Evolutionary conservation across 1,140 invertebrate species (phyloP), one percentile per base, ranked within the genome.

Genomic region (Pachypeltis micranthus): DNA sequence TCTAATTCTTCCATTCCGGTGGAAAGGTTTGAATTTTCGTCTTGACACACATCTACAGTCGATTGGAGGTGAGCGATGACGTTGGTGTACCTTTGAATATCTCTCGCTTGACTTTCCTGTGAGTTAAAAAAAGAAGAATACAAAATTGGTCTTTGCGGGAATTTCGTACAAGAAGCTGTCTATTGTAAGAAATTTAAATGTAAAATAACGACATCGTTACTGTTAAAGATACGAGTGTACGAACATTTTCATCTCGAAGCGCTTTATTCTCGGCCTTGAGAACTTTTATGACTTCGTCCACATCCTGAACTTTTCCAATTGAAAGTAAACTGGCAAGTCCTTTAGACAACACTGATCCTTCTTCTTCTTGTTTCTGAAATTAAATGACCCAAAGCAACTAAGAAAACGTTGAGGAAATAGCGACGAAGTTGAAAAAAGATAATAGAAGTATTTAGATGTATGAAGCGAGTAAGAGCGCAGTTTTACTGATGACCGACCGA

Each of bases 21-120:
- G 2, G 69, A 70, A 1, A 69, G 65, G 62, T 70, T 70, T 16
- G 69, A 65, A 60, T 70, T 70, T 59, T 65, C 69, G 63, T 70
- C 69, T 59, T 69, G 69, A 54, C 63, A 64, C 24, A 65, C 61
- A 23, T 64, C 67, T 23, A 69, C 66, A 26, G 65, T 66, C 1
- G 66, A 65, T 26, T 68, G 65, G 23, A 68, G 39, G 19, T 68
- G 65, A 21, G 61, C 25, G 0, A 66, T 64, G 7, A 61, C 39
- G 25, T 63, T 29, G 2, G 56, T 28, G 25, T 67, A 47, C 2
- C 44, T 19, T 21, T 61, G 61, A 16, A 68, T 26, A 44, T 68
- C 63, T 4, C 57, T 21, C 16, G 23, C 56, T 55, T 67, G 26
- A 16, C 44, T 23, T 28, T 56, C 63, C 67, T 68, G 61, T 39